Conservation (phyloP, 1,140 invertebrate genomes). For the Sitobion miscanthi region DNA sequence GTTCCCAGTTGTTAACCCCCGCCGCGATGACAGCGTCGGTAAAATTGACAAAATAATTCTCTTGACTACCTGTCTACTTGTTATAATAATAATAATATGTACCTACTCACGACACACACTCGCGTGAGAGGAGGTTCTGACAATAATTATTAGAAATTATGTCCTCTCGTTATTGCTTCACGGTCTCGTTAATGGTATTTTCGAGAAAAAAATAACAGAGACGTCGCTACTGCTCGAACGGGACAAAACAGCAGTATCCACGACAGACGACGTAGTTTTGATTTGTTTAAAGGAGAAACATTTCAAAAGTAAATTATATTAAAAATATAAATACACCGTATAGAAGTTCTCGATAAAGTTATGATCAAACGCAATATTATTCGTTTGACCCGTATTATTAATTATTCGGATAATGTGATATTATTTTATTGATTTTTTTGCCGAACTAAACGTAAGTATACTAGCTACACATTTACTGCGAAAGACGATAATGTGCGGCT, state of each 20-base stretch:
- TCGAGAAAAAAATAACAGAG: not conserved
- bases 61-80: not conserved
- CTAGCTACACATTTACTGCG: too few relatives aligned
- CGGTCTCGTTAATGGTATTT: not conserved
- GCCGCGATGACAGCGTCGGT: not conserved
- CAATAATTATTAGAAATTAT: not conserved
- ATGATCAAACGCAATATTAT: not conserved
- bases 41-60: slow-evolving; percentile 36
- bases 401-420: not conserved
- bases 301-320: not conserved
- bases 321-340: not conserved
- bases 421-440: too few relatives aligned
- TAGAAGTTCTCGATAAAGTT: not conserved
- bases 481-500: not conserved
- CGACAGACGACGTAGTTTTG: not conserved
- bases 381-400: not conserved
- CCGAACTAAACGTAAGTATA: too few relatives aligned
- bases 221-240: not conserved
- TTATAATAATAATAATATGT: not conserved
- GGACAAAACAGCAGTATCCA: too few relatives aligned
- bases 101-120: not conserved
- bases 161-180: slow-evolving; percentile 1
- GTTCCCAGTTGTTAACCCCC: not conserved
- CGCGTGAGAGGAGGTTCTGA: not conserved
- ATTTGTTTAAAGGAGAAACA: not conserved